Percentiles rank a stretch among this genome's conserved stretches.
These are phyloP conservation scores for Dolomedes plantarius DNA, from an alignment of 2,888 invertebrate genomes.

Conservation along the genomic window DNA sequence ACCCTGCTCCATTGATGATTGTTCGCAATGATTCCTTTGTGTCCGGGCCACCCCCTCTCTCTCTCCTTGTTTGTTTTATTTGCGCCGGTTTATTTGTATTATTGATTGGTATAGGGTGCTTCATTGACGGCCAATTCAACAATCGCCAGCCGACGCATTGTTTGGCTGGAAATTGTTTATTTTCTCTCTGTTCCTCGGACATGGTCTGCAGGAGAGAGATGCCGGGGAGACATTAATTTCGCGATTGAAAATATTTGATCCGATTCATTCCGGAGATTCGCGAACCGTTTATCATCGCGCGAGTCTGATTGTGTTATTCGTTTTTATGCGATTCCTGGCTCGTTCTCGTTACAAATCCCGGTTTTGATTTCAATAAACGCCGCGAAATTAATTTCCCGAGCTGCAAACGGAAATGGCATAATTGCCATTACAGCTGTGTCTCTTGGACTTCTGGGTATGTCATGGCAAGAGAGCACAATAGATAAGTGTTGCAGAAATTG, in stretches of 20 bases:
- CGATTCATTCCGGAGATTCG: not conserved
- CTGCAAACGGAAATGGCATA: no score
- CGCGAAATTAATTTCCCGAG: not conserved
- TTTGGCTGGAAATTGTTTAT: not conserved
- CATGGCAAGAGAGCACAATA: no score
- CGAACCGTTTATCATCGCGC: not conserved
- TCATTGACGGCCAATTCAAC: not conserved
- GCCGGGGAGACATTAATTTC: not conserved
- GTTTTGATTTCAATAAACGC: no score
- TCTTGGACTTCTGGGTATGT: no score
- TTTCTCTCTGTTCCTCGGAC: not conserved
- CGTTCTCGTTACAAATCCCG: no score
- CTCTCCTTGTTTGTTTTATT: slow-evolving; percentile 50
- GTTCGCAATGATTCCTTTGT: slow-evolving; percentile 52
- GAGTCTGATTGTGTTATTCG: not conserved
- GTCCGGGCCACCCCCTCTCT: not conserved
- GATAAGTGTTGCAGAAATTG: no score
- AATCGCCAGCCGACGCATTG: not conserved
- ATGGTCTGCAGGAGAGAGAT: not conserved
- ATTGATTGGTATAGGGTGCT: slow-evolving; percentile 34
- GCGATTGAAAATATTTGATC: slow-evolving; percentile 4
- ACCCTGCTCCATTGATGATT: slow-evolving; percentile 39
- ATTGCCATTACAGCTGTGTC: no score
- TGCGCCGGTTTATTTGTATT: slow-evolving; percentile 54
- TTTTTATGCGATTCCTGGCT: not conserved